Evolutionary conservation across 1,140 invertebrate genomes (phyloP).

Genomic region (Lepidurus packardi): DNA sequence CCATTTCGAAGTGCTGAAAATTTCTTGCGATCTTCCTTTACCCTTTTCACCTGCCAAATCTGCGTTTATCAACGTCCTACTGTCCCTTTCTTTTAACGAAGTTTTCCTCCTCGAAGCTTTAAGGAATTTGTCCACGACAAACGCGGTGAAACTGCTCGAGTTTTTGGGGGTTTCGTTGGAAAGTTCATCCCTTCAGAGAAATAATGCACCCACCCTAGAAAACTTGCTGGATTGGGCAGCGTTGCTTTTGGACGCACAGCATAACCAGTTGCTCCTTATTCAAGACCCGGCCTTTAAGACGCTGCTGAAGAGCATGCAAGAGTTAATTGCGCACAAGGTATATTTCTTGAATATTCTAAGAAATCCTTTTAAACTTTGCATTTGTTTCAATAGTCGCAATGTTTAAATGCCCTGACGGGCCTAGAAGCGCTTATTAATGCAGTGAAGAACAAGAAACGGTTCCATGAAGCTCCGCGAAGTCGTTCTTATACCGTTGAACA

Average conservation of each 20-base stretch:
- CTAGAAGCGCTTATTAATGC: neutral
- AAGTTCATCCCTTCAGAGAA: neutral
- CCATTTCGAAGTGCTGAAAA: neutral
- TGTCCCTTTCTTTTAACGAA: neutral
- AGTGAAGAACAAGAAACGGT: neutral
- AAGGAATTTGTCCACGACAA: neutral
- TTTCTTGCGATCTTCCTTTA: neutral
- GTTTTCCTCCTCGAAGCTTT: neutral
- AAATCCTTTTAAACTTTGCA: neutral
- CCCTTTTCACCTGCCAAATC: neutral
- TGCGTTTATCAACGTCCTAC: neutral
- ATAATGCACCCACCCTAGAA: neutral
- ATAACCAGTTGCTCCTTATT: neutral
- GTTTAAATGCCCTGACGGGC: neutral
- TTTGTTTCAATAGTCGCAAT: neutral
- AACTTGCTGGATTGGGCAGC: neutral
- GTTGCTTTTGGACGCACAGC: neutral
- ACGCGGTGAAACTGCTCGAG: neutral
- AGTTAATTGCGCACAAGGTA: neutral
- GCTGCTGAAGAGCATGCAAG: neutral
- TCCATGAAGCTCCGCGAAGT: neutral
- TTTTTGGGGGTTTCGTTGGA: neutral
- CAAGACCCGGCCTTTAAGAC: neutral
- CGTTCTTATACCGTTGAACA: constrained; percentile 4
- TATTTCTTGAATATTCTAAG: neutral